A percentile compares a stretch with the other conserved stretches of the same genome.
phyloP scores from a whole-genome alignment of 2,888 invertebrate genomes.

The Platynereis dumerilii region DNA sequence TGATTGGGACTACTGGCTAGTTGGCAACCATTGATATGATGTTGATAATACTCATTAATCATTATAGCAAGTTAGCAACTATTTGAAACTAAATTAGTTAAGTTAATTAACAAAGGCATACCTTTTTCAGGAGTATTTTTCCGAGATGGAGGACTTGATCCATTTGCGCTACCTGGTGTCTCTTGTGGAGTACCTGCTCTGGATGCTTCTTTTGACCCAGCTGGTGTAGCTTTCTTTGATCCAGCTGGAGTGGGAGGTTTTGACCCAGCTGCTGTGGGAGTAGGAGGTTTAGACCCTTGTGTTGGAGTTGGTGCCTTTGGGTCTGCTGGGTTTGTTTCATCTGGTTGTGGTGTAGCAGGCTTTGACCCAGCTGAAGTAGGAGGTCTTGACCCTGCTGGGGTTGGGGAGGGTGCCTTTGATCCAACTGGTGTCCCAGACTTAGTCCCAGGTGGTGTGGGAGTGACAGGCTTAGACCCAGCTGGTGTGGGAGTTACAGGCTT shows the following conservation, averaged over 20 bases:
- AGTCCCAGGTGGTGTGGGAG: constrained; percentile 3
- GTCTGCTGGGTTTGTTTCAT: constrained; percentile 1
- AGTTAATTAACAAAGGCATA: too few relatives aligned
- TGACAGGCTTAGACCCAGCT: constrained; percentile 11
- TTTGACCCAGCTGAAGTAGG: constrained; percentile 6
- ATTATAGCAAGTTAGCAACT: too few relatives aligned
- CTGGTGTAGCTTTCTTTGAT: constrained; percentile 12
- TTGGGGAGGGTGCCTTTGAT: not conserved
- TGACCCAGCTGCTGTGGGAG: not conserved
- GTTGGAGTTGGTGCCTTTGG: constrained; percentile 5
- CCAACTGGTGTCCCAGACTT: constrained; percentile 8
- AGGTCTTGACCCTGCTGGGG: constrained; percentile 16
- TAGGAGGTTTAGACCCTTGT: constrained; percentile 13
- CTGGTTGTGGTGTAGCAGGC: not conserved
- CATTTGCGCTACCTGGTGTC: too few relatives aligned
- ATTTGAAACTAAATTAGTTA: too few relatives aligned
- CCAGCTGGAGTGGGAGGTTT: constrained; percentile 7
- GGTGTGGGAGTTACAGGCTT: constrained; percentile 6
- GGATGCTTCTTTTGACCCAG: constrained; percentile 1
- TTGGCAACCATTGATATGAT: too few relatives aligned
- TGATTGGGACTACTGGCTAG: too few relatives aligned
- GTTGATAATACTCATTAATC: too few relatives aligned
- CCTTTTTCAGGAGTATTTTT: too few relatives aligned
- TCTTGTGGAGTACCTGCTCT: constrained; percentile 9
- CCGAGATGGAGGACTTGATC: too few relatives aligned